Evolutionary conservation across 2,797 vertebrate genomes (phyloP).

Genomic region (Gallinago solitaria): DNA sequence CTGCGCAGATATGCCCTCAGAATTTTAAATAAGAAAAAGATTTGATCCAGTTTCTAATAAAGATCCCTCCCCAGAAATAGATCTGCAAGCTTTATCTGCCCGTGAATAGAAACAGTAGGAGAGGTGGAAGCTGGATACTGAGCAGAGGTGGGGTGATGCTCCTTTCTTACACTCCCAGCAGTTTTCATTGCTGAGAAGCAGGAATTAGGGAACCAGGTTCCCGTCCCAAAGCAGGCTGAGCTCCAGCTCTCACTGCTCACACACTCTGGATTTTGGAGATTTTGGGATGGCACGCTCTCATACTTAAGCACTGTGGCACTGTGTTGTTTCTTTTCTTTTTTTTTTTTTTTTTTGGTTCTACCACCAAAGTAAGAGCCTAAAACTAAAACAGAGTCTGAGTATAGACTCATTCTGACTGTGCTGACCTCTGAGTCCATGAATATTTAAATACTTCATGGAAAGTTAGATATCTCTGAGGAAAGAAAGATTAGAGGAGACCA

Average conservation of each 20-base stretch:
- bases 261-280: background rate
- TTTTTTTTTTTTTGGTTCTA: background rate
- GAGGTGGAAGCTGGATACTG: background rate
- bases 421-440: background rate
- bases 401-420: background rate
- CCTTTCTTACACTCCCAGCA: background rate
- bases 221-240: background rate
- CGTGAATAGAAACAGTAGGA: background rate
- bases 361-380: background rate
- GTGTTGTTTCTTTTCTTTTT: background rate
- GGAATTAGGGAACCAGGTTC: background rate
- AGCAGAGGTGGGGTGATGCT: background rate
- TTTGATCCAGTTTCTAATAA: background rate
- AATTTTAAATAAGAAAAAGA: constrained; percentile 9
- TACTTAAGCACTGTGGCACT: background rate
- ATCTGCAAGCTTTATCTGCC: background rate
- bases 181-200: background rate
- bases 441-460: background rate
- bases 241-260: background rate
- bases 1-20: background rate
- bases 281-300: background rate
- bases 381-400: background rate
- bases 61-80: background rate
- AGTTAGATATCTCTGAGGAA: background rate
- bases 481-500: background rate